These are phyloP conservation scores for Plagiodera versicolora DNA, from an alignment of 2,888 invertebrate genomes.

Conservation along the genomic window DNA sequence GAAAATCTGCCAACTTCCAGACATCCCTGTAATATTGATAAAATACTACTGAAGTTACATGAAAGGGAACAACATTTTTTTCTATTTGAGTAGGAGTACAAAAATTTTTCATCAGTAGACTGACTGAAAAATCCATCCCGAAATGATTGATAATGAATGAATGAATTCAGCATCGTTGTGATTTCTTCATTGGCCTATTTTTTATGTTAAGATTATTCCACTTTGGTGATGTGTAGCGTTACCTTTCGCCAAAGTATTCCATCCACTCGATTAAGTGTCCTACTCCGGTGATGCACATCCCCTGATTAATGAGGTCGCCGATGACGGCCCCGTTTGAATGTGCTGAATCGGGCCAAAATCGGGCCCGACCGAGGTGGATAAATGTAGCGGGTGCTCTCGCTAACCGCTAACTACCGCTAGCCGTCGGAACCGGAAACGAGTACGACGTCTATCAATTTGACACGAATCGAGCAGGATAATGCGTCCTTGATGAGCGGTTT, in stretches of 20 bases:
- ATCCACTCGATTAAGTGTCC: not conserved
- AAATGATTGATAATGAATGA: too few species aligned
- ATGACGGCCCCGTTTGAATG: not conserved
- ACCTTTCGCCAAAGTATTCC: not conserved
- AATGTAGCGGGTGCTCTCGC: not conserved
- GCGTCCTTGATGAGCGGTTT: slow-evolving; percentile 1
- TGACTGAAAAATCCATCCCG: too few species aligned
- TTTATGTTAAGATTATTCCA: too few species aligned
- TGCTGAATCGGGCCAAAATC: not conserved
- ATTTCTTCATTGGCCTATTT: too few species aligned
- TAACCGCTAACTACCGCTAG: slow-evolving; percentile 38
- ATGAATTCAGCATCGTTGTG: too few species aligned
- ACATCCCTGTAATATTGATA: too few species aligned
- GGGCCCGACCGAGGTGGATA: not conserved
- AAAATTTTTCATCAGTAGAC: too few species aligned
- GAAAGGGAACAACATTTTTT: too few species aligned
- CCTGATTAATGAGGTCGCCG: not conserved
- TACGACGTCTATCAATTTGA: not conserved
- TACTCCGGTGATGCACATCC: not conserved
- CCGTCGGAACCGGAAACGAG: slow-evolving; percentile 6
- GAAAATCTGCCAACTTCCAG: too few species aligned
- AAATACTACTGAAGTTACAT: too few species aligned
- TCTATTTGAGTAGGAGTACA: too few species aligned
- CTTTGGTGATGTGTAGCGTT: not conserved
- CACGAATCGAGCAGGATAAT: not conserved